phyloP scores from a whole-genome alignment of 2,888 invertebrate genomes.

The Tipula lateralis region DNA sequence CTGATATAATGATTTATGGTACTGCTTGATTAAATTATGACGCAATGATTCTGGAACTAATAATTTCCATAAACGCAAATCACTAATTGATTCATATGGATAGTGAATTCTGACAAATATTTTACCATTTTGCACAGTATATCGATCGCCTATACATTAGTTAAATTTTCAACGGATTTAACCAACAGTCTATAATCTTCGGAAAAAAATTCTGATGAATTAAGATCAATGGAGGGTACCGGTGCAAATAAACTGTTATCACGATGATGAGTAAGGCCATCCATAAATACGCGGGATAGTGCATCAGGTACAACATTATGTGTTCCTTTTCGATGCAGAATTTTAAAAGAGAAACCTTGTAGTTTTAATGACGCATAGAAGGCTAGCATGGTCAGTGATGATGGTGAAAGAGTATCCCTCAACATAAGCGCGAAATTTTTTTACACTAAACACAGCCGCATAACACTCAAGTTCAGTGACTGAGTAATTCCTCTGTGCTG shows the following conservation, averaged over 20 bases:
- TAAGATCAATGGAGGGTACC: neutral
- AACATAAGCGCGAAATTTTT: neutral
- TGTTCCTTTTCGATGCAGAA: neutral
- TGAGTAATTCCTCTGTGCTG: too few relatives aligned
- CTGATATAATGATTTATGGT: too few relatives aligned
- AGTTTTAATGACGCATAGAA: neutral
- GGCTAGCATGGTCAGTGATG: neutral
- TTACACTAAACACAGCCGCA: too few relatives aligned
- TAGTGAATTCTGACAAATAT: too few relatives aligned
- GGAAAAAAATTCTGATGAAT: neutral
- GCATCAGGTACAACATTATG: neutral
- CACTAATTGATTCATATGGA: too few relatives aligned
- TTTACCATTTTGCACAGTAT: neutral
- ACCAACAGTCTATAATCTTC: neutral
- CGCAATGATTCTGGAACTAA: too few relatives aligned
- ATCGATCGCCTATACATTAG: neutral
- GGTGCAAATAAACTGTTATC: neutral
- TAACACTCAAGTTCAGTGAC: too few relatives aligned
- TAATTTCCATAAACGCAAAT: too few relatives aligned
- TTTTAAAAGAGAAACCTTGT: too few relatives aligned
- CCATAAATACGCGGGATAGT: neutral
- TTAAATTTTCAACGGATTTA: neutral
- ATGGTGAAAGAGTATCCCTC: neutral
- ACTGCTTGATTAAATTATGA: too few relatives aligned
- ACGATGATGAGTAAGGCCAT: neutral